phyloP scores from a whole-genome alignment of 1,140 invertebrate genomes.

The Polyergus mexicanus region DNA sequence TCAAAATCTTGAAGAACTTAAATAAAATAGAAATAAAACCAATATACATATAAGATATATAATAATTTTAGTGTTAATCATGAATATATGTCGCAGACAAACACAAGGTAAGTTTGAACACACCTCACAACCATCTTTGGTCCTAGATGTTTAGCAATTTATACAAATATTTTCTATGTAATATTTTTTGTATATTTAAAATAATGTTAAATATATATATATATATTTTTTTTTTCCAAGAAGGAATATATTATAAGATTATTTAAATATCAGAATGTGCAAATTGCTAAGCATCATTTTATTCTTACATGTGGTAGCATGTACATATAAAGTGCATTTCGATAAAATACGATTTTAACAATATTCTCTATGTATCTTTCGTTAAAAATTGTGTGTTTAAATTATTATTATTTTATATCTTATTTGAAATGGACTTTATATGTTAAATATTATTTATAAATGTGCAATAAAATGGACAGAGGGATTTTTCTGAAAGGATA shows the following conservation, averaged over 20 bases:
- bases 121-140: constrained; percentile 86
- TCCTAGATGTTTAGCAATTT: constrained; percentile 80
- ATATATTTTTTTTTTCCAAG: constrained; percentile 58
- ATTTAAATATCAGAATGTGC: constrained; percentile 14
- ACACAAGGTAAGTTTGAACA: constrained; percentile 83
- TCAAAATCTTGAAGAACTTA: not conserved
- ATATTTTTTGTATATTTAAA: not conserved
- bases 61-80: constrained; percentile 62
- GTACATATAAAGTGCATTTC: constrained; percentile 71
- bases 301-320: constrained; percentile 80
- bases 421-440: constrained; percentile 76
- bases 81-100: constrained; percentile 55
- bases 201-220: constrained; percentile 58
- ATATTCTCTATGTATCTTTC: not conserved
- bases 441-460: constrained; percentile 77
- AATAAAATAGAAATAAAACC: not conserved
- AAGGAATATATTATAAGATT: not conserved
- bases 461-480: constrained; percentile 80
- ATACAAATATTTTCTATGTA: not conserved
- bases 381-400: not conserved
- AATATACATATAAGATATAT: not conserved
- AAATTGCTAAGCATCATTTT: constrained; percentile 80
- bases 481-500: constrained; percentile 68
- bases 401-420: not conserved
- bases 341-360: constrained; percentile 38